Conservation (phyloP, 2,888 invertebrate species). For the Aphodius granarius region DNA sequence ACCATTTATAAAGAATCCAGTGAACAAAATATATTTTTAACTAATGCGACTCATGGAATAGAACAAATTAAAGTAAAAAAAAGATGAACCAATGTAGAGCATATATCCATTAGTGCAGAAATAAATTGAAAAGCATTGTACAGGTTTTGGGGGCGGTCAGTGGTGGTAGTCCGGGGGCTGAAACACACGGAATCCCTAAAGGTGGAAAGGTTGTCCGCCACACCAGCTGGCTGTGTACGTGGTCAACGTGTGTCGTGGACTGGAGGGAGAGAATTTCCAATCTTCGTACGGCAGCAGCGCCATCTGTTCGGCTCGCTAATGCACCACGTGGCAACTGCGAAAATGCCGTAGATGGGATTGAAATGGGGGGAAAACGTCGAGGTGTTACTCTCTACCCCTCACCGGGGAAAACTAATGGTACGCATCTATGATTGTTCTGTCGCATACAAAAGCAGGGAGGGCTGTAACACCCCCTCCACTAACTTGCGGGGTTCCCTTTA, state of each 20-base stretch:
- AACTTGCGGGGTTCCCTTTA: not conserved
- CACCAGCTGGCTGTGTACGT: not conserved
- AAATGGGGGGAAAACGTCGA: not conserved
- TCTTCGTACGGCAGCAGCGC: not conserved
- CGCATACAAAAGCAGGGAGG: not conserved
- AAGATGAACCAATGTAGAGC: not conserved
- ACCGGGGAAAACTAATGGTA: not conserved
- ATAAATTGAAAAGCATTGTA: not conserved
- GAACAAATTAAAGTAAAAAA: not conserved
- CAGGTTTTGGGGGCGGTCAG: not conserved
- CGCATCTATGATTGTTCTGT: not conserved
- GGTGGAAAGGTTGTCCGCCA: not conserved
- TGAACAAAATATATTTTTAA: not conserved
- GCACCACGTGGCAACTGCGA: not conserved
- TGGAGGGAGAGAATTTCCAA: not conserved
- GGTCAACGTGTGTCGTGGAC: not conserved
- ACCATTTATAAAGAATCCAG: no score
- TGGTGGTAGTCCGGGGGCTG: not conserved
- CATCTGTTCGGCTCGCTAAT: not conserved
- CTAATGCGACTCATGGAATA: not conserved
- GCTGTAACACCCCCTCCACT: not conserved
- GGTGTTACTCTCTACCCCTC: not conserved
- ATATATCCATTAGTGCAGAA: not conserved
- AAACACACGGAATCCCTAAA: not conserved
- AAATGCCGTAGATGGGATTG: not conserved